A percentile compares a stretch with the other conserved stretches of the same genome.
Conservation (phyloP, 2,888 invertebrate genomes). For the Acanthosoma haemorrhoidale region DNA sequence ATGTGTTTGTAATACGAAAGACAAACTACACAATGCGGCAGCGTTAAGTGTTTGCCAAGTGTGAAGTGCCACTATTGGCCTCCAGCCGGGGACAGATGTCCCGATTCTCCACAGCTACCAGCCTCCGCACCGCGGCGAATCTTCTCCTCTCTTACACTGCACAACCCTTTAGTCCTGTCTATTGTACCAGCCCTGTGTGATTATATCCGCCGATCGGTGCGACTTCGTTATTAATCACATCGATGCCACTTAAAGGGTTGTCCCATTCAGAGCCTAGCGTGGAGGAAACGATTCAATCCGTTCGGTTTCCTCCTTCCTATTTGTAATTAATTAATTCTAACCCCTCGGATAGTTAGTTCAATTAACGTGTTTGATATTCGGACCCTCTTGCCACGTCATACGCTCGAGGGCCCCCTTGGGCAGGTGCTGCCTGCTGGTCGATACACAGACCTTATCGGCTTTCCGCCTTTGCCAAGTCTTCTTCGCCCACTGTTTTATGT, state of each 20-base stretch:
- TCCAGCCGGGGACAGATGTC: background rate
- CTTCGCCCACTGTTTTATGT: too few relatives aligned
- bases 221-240: background rate
- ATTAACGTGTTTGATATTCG: slow-evolving; percentile 4
- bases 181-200: background rate
- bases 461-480: too few relatives aligned
- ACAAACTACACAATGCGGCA: background rate
- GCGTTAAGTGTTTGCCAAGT: slow-evolving; percentile 5
- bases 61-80: background rate
- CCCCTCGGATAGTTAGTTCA: background rate
- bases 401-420: background rate
- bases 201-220: background rate
- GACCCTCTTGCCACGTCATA: background rate
- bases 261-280: background rate
- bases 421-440: background rate
- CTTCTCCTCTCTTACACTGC: background rate
- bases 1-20: too few relatives aligned
- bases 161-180: background rate
- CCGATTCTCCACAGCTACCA: background rate
- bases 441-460: background rate
- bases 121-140: background rate
- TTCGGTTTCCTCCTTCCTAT: background rate
- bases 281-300: background rate
- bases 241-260: background rate
- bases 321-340: background rate